Evolutionary conservation across 1,140 invertebrate species (phyloP).

Genomic region (Camponotus vicinus): DNA sequence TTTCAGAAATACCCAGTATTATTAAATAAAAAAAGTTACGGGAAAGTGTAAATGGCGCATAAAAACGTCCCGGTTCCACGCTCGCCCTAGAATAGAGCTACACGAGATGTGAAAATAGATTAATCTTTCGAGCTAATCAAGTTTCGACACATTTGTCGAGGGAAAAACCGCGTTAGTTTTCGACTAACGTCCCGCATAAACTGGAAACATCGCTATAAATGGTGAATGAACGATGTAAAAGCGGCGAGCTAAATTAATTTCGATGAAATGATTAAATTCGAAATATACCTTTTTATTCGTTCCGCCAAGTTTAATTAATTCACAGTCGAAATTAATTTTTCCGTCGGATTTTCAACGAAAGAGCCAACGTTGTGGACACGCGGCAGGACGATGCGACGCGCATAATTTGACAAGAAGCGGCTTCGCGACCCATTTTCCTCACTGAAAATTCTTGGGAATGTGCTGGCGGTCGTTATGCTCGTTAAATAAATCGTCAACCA

Average conservation of each 20-base stretch:
- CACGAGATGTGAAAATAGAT: not conserved
- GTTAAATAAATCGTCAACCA: conserved; percentile 43
- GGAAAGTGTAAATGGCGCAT: not conserved
- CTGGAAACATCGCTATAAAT: conserved; percentile 14
- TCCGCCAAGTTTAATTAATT: conserved; percentile 38
- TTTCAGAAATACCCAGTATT: not conserved
- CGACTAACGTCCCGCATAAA: not conserved
- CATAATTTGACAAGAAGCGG: not conserved
- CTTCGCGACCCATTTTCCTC: not conserved
- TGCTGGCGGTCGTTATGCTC: conserved; percentile 42
- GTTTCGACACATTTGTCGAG: not conserved
- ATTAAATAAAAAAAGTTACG: not conserved
- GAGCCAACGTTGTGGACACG: not conserved
- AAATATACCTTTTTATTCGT: conserved; percentile 1
- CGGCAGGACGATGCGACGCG: not conserved
- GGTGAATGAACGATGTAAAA: not conserved
- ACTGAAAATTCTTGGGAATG: conserved; percentile 36
- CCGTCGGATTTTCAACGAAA: not conserved
- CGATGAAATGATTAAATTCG: conserved; percentile 16
- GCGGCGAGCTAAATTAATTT: conserved; percentile 28
- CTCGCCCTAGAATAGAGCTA: not conserved
- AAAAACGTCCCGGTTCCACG: not conserved
- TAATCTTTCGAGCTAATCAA: conserved; percentile 11
- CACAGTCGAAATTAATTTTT: not conserved
- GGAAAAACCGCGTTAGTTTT: conserved; percentile 26